Evolutionary conservation across 1,140 invertebrate genomes (phyloP).

Genomic region (Pachyrhynchus sulphureomaculatus): DNA sequence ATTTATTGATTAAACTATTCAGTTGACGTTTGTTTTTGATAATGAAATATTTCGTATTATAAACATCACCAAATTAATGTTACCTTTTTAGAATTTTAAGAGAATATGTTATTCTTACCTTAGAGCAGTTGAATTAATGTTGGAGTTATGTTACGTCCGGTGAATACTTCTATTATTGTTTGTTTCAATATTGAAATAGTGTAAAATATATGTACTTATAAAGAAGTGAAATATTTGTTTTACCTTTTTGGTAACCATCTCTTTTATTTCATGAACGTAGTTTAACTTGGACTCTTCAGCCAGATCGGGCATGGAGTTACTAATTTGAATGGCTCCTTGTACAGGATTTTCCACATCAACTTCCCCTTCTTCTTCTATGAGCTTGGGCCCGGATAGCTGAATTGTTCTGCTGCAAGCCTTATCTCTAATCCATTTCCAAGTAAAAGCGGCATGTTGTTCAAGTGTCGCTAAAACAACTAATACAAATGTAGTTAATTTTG

Average conservation of each 20-base stretch:
- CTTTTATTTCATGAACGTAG: constrained; percentile 72
- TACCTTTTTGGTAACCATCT: constrained; percentile 64
- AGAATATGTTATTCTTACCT: too few relatives aligned
- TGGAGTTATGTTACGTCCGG: too few relatives aligned
- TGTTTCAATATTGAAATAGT: too few relatives aligned
- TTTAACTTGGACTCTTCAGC: constrained; percentile 70
- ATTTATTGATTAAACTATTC: too few relatives aligned
- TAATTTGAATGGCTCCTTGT: constrained; percentile 70
- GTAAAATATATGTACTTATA: too few relatives aligned
- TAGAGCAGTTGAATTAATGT: too few relatives aligned
- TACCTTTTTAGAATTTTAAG: too few relatives aligned
- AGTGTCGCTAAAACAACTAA: constrained; percentile 65
- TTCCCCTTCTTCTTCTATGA: constrained; percentile 33
- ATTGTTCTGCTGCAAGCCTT: constrained; percentile 56
- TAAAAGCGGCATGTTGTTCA: constrained; percentile 69
- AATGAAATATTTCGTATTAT: too few relatives aligned
- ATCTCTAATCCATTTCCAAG: constrained; percentile 67
- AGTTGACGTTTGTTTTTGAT: too few relatives aligned
- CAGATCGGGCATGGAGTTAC: constrained; percentile 72
- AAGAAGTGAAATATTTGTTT: too few relatives aligned
- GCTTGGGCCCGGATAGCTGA: neutral
- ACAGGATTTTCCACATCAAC: constrained; percentile 60
- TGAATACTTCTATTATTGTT: too few relatives aligned
- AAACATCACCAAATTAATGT: too few relatives aligned
- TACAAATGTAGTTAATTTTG: neutral